Evolutionary conservation across 2,797 vertebrate genomes (phyloP), one percentile per base, ranked within the genome.

Genomic region (Anas capensis): DNA sequence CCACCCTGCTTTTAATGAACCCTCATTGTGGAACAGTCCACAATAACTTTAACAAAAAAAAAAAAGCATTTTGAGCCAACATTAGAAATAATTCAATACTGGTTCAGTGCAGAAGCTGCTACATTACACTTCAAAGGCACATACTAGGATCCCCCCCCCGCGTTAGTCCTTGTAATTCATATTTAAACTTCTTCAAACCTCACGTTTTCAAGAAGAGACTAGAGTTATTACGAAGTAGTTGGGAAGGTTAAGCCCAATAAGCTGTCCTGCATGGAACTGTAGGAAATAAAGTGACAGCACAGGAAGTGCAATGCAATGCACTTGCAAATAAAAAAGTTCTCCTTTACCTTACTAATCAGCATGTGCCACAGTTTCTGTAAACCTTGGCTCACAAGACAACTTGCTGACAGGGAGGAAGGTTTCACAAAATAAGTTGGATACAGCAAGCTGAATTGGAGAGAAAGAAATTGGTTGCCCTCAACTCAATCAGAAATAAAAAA

Each of bases 51-150:
- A 80, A 79, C 38, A 38, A 24, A 38, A 38, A 38, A 38, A 20
- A 48, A 80, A 70, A 29, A 0, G 2, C 31, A 68, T 92, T 90
- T 88, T 85, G 72, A 95, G 72, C 71, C 86, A 92, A 65, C 15
- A 12, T 71, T 54, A 81, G 82, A 83, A 92, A 81, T 13, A 86
- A 82, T 26, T 60, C 85, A 88, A 88, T 54, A 88, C 7, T 72
- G 44, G 91, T 70, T 92, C 81, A 93, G 90, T 95, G 94, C 90
- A 93, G 62, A 61, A 0, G 36, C 72, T 95, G 92, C 90, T 95
- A 93, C 95, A 92, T 92, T 38, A 85, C 78, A 87, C 51, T 86
- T 95, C 34, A 91, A 95, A 93, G 95, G 94, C 95, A 96, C 91
- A 11, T 82, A 29, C 66, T n/a, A 48, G 42, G 76, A 77, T 65